These are phyloP conservation scores for Volucella bombylans DNA, from an alignment of 2,888 invertebrate species.

Conservation along the genomic window DNA sequence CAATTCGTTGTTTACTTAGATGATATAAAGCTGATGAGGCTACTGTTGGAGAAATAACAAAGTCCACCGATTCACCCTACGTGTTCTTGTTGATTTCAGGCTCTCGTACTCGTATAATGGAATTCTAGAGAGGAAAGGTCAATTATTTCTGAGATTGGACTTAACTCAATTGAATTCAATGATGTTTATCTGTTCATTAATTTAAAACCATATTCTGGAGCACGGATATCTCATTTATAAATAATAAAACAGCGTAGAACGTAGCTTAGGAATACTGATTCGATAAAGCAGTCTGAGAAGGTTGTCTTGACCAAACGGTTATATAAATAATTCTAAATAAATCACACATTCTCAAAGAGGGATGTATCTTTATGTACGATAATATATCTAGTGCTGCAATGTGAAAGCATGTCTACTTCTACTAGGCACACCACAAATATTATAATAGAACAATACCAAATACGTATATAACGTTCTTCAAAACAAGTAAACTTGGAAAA, in stretches of 20 bases:
- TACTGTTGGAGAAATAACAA: conserved; percentile 5
- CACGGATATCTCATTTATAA: conserved; percentile 10
- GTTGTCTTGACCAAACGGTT: conserved; percentile 3
- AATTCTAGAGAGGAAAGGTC: background rate
- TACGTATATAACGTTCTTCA: too few relatives aligned
- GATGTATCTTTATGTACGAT: too few relatives aligned
- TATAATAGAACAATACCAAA: too few relatives aligned
- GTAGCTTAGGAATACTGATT: conserved; percentile 9
- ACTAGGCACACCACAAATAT: too few relatives aligned
- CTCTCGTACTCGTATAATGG: background rate
- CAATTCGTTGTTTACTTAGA: conserved; percentile 12
- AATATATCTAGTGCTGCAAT: too few relatives aligned
- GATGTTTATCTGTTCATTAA: conserved; percentile 1
- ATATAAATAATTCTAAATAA: background rate
- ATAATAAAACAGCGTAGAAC: background rate
- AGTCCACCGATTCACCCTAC: conserved; percentile 30
- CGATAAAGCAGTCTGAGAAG: background rate
- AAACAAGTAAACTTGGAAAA: too few relatives aligned
- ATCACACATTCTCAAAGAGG: too few relatives aligned
- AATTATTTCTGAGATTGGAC: conserved; percentile 34
- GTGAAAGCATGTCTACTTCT: too few relatives aligned
- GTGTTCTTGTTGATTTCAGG: background rate
- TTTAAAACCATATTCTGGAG: background rate
- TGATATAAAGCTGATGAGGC: too few relatives aligned
- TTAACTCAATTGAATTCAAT: conserved; percentile 51